Evolutionary conservation across 2,797 vertebrate genomes (phyloP), one percentile per base, ranked within the genome.

Genomic region (Poecile montanus): DNA sequence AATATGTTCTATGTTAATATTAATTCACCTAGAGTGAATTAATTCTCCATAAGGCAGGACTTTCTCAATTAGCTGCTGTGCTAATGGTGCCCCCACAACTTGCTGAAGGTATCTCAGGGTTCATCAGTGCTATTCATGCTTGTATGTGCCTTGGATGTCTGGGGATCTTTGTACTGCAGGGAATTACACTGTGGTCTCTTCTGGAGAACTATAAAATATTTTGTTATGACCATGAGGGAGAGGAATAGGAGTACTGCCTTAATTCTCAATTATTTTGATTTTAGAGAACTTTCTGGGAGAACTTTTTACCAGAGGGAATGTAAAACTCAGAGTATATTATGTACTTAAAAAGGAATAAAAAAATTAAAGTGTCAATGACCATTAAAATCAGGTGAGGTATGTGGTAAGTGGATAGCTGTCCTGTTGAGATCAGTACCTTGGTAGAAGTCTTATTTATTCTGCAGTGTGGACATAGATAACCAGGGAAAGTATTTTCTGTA

Each of bases 1-100:
- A 47, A 38, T 48, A 3, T 0, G 0, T 62, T 82, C 25, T 34
- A 34, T 34, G 34, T 34, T 34, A 34, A 34, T 34, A 34, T 34
- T 34, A 34, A 34, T 34, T 85, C 34, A 78, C 8, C 21, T 80
- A 22, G 47, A 57, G 36, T 44, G 19, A 66, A 26, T n/a, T 27
- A 63, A 11, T 74, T 66, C 62, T 50, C 74, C 16, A 54, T 62
- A 72, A 94, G 4, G 0, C 27, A 51, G 40, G 8, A 13, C 6
- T 74, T 70, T 79, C 88, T 23, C 36, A 50, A 22, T 88, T 83
- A 71, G 25, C 53, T 88, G 19, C 71, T 63, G 19, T 75, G 62
- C 45, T 25, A 2, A 32, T 47, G 44, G 19, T 60, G 36, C 22
- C 80, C 71, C 25, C 29, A 36, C 53, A 62, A 50, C 8, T 63